Percentiles rank a stretch among this genome's conserved stretches.
Evolutionary conservation across 2,797 vertebrate genomes (phyloP).

Genomic region (Oreochromis mossambicus): DNA sequence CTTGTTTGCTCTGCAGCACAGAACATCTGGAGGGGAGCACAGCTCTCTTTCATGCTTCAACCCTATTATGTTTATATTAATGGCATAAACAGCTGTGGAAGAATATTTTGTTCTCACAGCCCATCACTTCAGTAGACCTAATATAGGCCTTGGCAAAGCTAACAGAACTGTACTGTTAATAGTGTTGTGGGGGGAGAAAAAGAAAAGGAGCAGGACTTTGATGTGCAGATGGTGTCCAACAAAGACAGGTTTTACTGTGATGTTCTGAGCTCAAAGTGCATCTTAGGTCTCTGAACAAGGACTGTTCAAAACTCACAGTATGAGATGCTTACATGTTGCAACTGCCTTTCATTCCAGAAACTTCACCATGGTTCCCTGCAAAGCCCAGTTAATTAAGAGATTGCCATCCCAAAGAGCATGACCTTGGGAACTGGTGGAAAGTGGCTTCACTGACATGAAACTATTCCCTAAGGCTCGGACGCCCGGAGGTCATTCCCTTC

Average conservation of each 20-base stretch:
- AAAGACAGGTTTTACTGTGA: conserved; percentile 57
- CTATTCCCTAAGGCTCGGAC: conserved; percentile 1
- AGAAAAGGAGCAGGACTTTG: conserved; percentile 31
- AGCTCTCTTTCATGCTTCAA: not conserved
- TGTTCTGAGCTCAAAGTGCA: conserved; percentile 41
- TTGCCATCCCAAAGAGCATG: conserved; percentile 52
- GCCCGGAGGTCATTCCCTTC: not conserved
- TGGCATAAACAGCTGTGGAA: conserved; percentile 32
- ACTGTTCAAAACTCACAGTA: conserved; percentile 14
- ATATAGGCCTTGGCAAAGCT: conserved; percentile 24
- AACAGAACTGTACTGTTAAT: not conserved
- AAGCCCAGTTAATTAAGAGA: conserved; percentile 69
- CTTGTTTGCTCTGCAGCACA: conserved; percentile 21
- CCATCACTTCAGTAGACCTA: conserved; percentile 8
- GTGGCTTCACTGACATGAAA: conserved; percentile 46
- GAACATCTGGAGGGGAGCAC: conserved; percentile 41
- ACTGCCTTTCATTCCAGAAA: conserved; percentile 41
- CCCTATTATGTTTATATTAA: conserved; percentile 38
- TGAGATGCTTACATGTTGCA: conserved; percentile 44
- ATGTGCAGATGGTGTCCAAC: conserved; percentile 53
- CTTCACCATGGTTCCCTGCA: conserved; percentile 44
- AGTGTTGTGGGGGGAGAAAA: not conserved
- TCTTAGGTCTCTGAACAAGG: conserved; percentile 59
- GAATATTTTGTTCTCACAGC: conserved; percentile 33
- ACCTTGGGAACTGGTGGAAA: conserved; percentile 64